phyloP scores from a whole-genome alignment of 2,113 vertebrate genomes.

The Psammodynastes pulverulentus region DNA sequence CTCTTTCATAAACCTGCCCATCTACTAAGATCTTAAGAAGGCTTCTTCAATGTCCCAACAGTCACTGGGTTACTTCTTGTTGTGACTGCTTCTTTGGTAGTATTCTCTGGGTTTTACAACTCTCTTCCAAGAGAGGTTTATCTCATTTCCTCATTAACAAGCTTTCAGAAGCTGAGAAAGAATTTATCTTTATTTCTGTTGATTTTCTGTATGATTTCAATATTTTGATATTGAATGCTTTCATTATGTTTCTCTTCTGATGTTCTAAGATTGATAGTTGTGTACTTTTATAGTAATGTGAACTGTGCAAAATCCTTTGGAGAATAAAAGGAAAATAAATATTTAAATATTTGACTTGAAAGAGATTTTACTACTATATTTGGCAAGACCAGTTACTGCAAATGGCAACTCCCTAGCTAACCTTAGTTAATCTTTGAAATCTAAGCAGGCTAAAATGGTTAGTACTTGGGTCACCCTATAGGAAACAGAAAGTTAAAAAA shows the following conservation, averaged over 20 bases:
- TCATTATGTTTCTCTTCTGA: neutral
- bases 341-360: neutral
- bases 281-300: neutral
- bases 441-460: neutral
- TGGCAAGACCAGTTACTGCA: neutral
- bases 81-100: neutral
- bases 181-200: neutral
- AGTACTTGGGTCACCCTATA: neutral
- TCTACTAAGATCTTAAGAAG: neutral
- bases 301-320: neutral
- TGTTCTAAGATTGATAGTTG: neutral
- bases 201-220: neutral
- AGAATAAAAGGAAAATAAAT: neutral
- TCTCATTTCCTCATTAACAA: neutral
- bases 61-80: neutral
- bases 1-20: neutral
- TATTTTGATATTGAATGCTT: neutral
- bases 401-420: neutral
- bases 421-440: neutral
- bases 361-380: neutral
- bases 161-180: neutral
- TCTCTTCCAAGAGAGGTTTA: neutral
- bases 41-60: neutral
- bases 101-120: neutral
- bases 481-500: neutral